Percentiles rank a stretch among this genome's conserved stretches.
Evolutionary conservation across 2,888 invertebrate species (phyloP).

Genomic region (Heliconius ismenius): DNA sequence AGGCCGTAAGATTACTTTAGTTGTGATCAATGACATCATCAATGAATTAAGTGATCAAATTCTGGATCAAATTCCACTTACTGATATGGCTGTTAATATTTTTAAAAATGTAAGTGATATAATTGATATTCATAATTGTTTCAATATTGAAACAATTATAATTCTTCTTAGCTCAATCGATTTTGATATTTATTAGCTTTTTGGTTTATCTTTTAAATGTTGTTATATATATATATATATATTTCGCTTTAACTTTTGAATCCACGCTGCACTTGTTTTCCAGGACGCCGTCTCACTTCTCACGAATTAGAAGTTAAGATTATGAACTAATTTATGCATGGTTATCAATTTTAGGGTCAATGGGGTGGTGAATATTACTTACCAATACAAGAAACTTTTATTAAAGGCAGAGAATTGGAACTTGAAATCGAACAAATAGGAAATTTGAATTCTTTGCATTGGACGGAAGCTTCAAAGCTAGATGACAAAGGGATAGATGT

Average conservation of each 20-base stretch:
- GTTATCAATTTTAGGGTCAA: slow-evolving; percentile 43
- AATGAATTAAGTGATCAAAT: slow-evolving; percentile 48
- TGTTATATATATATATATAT: too few species aligned
- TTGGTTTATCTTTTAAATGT: too few species aligned
- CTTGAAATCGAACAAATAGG: slow-evolving; percentile 50
- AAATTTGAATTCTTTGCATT: slow-evolving; percentile 54
- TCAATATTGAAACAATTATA: too few species aligned
- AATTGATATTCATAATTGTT: too few species aligned
- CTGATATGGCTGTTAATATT: slow-evolving; percentile 51
- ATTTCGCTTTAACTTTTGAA: too few species aligned
- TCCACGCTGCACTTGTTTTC: too few species aligned
- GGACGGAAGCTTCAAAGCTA: slow-evolving; percentile 51
- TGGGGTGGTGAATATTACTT: slow-evolving; percentile 55
- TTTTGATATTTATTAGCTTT: too few species aligned
- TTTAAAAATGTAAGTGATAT: slow-evolving; percentile 32
- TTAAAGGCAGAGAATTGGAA: slow-evolving; percentile 34
- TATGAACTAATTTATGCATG: too few species aligned
- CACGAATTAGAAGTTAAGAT: background rate
- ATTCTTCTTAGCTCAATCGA: too few species aligned
- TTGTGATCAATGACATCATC: slow-evolving; percentile 51
- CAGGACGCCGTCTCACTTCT: background rate
- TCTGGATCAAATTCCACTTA: slow-evolving; percentile 50
- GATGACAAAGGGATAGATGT: slow-evolving; percentile 51
- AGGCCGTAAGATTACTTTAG: slow-evolving; percentile 52
- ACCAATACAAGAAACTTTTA: slow-evolving; percentile 44